Evolutionary conservation across 2,113 vertebrate genomes (phyloP), one percentile per base, ranked within the genome.

Genomic region (Greenwoodochromis staneri): DNA sequence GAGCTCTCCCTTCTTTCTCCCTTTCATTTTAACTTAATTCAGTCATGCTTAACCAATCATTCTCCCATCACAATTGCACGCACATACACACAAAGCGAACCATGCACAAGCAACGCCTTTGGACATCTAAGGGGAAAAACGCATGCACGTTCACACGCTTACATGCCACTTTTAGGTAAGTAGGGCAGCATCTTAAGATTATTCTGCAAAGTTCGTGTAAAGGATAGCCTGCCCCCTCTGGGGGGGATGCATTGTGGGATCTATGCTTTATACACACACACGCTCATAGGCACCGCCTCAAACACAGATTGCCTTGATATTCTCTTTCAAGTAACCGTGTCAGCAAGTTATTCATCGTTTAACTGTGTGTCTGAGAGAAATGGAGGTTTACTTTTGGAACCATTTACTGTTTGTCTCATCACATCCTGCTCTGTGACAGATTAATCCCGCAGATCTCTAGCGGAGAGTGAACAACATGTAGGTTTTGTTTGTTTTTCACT

Each of bases 131-230:
- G 80, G 81, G 63, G 76, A 59, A 12, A 86, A 78, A 57, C 34
- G 10, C 80, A 66, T 42, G 59, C 83, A 89, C 42, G 9, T 73
- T 83, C 59, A 61, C 84, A 81, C 14, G 21, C 81, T 53, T 36
- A 36, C 7, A 42, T 31, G 84, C 57, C 83, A 88, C 53, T 83
- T 91, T 21, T 5, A 82, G 63, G 91, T 89, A 95, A 95, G 89
- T 95, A 91, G 95, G 92, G 57, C 92, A 95, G 92, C 86, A 84
- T 94, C 81, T 90, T 88, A 76, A 49, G 73, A 82, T 55, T 84
- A 85, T 78, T 87, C 85, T 82, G 82, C 19, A 38, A 76, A 90
- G 93, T 95, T 95, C 91, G 87, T 73, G 81, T 71, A 90, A 88
- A 95, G 94, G 93, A 92, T 92, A 94, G 19, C 81, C 6, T 55